A percentile compares a stretch with the other conserved stretches of the same genome.
Evolutionary conservation across 2,888 invertebrate species (phyloP).

Genomic region (Hydroisotoma schaefferi): DNA sequence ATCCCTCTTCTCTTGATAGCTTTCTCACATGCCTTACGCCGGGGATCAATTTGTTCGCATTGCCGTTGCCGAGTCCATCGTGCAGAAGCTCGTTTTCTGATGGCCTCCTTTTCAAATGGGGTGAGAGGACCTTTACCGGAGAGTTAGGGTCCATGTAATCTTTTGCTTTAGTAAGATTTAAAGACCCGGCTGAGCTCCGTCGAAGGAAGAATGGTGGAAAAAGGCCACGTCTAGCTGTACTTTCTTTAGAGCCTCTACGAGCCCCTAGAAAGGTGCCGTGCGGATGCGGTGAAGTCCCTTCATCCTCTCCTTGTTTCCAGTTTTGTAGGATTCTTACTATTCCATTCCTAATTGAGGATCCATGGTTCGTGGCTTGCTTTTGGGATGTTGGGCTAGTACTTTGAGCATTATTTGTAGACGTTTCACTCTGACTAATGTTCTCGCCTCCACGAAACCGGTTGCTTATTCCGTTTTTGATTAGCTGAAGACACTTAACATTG

Average conservation of each 20-base stretch:
- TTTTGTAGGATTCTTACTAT: constrained; percentile 82
- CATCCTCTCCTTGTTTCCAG: constrained; percentile 63
- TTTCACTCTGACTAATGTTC: background rate
- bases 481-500: constrained; percentile 70
- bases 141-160: constrained; percentile 18
- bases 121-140: constrained; percentile 20
- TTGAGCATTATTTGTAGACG: constrained; percentile 2
- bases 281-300: background rate
- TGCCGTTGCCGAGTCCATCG: constrained; percentile 16
- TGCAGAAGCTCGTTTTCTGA: constrained; percentile 31
- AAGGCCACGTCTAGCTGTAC: constrained; percentile 29
- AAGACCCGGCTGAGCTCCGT: constrained; percentile 45
- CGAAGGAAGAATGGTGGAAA: constrained; percentile 48
- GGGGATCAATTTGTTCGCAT: constrained; percentile 42
- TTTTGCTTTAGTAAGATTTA: constrained; percentile 34
- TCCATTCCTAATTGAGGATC: constrained; percentile 64
- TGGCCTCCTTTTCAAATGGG: constrained; percentile 33
- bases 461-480: constrained; percentile 74
- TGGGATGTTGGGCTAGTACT: background rate
- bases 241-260: constrained; percentile 36
- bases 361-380: background rate
- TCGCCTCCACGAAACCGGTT: constrained; percentile 52
- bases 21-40: constrained; percentile 60
- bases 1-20: constrained; percentile 74
- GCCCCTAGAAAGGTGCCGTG: constrained; percentile 54